Conservation (phyloP, 2,888 invertebrate genomes). For the Salpingus planirostris region DNA sequence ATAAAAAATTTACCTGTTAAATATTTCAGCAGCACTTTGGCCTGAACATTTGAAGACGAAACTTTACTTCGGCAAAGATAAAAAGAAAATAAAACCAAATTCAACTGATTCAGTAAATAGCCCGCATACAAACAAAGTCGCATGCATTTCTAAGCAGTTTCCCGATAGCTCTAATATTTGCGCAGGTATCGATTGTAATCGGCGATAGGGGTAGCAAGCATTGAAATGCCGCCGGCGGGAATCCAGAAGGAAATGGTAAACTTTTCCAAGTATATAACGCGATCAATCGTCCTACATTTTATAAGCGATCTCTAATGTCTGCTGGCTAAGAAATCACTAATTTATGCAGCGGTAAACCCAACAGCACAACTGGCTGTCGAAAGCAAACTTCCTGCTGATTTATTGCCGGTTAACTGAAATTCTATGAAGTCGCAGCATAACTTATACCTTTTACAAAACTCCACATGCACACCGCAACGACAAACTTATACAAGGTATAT, state of each 20-base stretch:
- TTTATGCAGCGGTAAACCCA: constrained; percentile 21
- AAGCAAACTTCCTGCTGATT: constrained; percentile 21
- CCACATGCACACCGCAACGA: too few relatives aligned
- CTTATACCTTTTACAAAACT: constrained; percentile 4
- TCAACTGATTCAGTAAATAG: constrained; percentile 15
- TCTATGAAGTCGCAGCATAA: constrained; percentile 13
- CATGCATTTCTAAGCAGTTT: constrained; percentile 18
- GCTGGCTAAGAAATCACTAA: constrained; percentile 16
- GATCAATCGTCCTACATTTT: too few relatives aligned
- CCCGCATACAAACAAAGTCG: constrained; percentile 19
- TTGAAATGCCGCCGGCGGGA: too few relatives aligned
- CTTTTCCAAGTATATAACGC: too few relatives aligned
- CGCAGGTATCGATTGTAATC: too few relatives aligned
- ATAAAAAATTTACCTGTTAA: constrained; percentile 11
- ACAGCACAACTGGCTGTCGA: constrained; percentile 19
- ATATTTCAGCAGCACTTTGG: constrained; percentile 14
- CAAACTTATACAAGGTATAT: too few relatives aligned
- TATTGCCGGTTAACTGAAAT: constrained; percentile 16
- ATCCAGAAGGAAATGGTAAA: too few relatives aligned
- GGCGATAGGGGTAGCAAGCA: too few relatives aligned
- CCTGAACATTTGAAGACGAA: constrained; percentile 8
- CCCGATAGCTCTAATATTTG: constrained; percentile 19
- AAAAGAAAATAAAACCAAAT: constrained; percentile 12
- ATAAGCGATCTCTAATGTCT: too few relatives aligned
- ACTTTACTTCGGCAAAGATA: constrained; percentile 7